Evolutionary conservation across 1,140 invertebrate genomes (phyloP).

Genomic region (Plodia interpunctella): DNA sequence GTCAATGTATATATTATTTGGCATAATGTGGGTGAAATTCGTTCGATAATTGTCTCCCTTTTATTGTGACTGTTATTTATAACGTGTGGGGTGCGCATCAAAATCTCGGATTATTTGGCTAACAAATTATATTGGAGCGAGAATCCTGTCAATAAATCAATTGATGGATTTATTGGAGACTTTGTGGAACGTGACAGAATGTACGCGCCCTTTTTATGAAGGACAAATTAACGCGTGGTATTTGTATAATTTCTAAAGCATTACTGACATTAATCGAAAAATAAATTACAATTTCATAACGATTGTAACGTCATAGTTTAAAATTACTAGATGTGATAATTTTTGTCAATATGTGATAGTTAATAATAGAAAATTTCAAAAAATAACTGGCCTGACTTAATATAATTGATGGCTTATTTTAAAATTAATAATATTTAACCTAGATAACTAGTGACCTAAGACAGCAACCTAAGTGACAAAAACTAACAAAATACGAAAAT

Average conservation of each 20-base stretch:
- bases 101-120: conserved; percentile 14
- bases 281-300: no score
- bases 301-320: no score
- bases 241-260: conserved; percentile 12
- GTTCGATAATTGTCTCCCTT: conserved; percentile 1
- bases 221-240: neutral
- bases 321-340: no score
- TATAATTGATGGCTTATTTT: no score
- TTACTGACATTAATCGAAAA: neutral
- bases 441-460: no score
- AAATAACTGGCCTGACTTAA: no score
- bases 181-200: neutral
- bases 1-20: neutral
- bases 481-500: no score
- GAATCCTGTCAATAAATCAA: conserved; percentile 12
- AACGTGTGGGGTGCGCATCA: conserved; percentile 4
- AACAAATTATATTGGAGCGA: conserved; percentile 9
- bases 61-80: conserved; percentile 4
- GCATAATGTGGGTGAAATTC: conserved; percentile 9
- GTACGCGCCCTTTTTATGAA: conserved; percentile 1
- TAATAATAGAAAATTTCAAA: no score
- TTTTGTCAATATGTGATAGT: no score
- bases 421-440: no score
- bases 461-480: no score
- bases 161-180: conserved; percentile 11